Evolutionary conservation across 35 echinoderm and acorn worm species (phyloP), one percentile per base, ranked within the genome.

Genomic region (Apostichopus parvimensis): DNA sequence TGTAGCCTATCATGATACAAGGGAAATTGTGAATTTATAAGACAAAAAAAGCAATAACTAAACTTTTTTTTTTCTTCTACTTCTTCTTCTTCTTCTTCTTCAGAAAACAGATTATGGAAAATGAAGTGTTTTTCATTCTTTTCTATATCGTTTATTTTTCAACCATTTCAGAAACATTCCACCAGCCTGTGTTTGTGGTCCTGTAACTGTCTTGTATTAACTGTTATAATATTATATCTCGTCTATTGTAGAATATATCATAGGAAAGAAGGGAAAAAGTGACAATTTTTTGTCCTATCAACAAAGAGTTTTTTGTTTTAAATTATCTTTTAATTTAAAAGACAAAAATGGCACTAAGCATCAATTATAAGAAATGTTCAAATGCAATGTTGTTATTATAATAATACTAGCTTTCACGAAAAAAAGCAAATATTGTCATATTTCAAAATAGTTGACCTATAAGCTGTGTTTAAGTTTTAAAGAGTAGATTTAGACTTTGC

Each of bases 91-190:
- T 5, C 13, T 82, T 82, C n/a, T 75, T 22, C 71, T 75, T 75
- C 71, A 18, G 56, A 82, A 82, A 55, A 82, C 14, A 57, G 28
- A 82, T 55, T 82, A 82, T 55, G 53, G 28, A 68, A 82, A 55
- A 82, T 82, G 56, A 82, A 56, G 53, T 55, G 54, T 82, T 82
- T 22, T 57, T 57, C 79, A 56, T 82, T 82, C 52, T 82, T 82
- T 82, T 82, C 12, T 17, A 82, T 56, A 82, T 55, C 79, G 14
- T 82, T 82, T 56, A 82, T 82, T 82, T 82, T 82, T 82, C 79
- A 82, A 82, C 79, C 79, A 55, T 56, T 82, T 82, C 79, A 82
- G 52, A 82, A 82, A 82, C 79, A 82, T 82, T 82, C 79, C 79
- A 82, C 79, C 20, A 82, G 28, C 56, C 14, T 75, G 71, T 75